phyloP scores from a whole-genome alignment of 2,888 invertebrate species.

The Holacanthella duospinosa region DNA sequence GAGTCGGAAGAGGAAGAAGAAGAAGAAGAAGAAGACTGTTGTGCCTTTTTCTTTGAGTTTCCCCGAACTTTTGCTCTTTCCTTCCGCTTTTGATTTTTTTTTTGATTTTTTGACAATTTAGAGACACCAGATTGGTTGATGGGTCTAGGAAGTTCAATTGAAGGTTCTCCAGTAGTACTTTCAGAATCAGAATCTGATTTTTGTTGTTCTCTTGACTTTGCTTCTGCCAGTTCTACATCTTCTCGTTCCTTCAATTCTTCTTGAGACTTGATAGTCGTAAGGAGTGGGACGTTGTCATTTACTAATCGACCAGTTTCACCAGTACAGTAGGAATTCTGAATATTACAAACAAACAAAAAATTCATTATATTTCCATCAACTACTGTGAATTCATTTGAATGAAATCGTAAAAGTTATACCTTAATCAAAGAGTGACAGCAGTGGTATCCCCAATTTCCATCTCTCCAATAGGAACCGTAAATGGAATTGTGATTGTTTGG shows the following conservation, averaged over 20 bases:
- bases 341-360: background rate
- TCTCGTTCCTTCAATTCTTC: conserved; percentile 16
- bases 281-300: conserved; percentile 28
- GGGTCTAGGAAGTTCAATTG: conserved; percentile 39
- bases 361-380: background rate
- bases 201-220: conserved; percentile 18
- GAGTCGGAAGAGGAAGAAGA: conserved; percentile 4
- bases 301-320: conserved; percentile 56
- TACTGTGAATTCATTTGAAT: background rate
- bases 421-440: conserved; percentile 82
- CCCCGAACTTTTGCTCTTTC: conserved; percentile 31
- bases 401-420: conserved; percentile 14
- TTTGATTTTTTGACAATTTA: conserved; percentile 21
- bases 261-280: background rate
- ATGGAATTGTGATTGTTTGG: conserved; percentile 88
- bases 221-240: conserved; percentile 20
- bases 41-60: conserved; percentile 11
- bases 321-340: conserved; percentile 76
- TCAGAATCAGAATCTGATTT: conserved; percentile 8
- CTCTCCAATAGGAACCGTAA: conserved; percentile 93
- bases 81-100: conserved; percentile 39
- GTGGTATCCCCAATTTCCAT: conserved; percentile 88
- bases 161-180: conserved; percentile 38
- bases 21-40: conserved; percentile 14
- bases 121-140: background rate